Conservation (phyloP, 30 jellyfish, hydroid and myxozoan species). For the Turritopsis dohrnii region DNA sequence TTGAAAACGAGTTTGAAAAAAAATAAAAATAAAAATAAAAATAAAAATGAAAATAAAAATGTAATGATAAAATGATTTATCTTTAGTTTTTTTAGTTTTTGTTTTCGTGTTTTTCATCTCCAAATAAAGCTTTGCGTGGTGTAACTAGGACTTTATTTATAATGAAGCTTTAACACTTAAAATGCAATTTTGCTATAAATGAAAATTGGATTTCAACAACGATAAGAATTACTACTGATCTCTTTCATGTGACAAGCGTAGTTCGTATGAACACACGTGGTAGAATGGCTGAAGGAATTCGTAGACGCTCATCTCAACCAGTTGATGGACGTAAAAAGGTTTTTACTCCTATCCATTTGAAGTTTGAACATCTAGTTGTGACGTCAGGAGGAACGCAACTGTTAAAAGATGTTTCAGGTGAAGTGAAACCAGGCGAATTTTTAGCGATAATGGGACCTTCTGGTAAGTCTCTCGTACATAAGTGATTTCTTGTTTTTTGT, state of each 20-base stretch:
- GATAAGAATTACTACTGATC: background rate
- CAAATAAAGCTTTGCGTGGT: too few relatives aligned
- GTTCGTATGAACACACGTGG: background rate
- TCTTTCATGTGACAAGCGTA: background rate
- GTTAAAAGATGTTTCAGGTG: conserved; percentile 37
- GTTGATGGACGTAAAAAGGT: background rate
- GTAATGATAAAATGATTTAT: too few relatives aligned
- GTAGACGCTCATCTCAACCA: background rate
- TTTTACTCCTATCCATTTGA: conserved; percentile 20
- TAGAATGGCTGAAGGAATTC: background rate
- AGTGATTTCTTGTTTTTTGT: background rate
- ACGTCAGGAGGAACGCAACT: conserved; percentile 6
- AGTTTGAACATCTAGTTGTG: conserved; percentile 36
- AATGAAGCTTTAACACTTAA: background rate
- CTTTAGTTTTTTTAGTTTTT: too few relatives aligned
- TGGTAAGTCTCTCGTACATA: conserved; percentile 17
- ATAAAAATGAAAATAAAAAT: too few relatives aligned
- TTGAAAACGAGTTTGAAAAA: too few relatives aligned
- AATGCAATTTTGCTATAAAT: background rate
- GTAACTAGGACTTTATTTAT: background rate
- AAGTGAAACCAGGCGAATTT: conserved; percentile 52
- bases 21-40: too few relatives aligned
- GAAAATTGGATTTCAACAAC: background rate
- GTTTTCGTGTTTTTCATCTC: too few relatives aligned
- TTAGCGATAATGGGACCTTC: conserved; percentile 62